A percentile compares a stretch with the other conserved stretches of the same genome.
Conservation (phyloP, 2,888 invertebrate genomes). For the Synergus umbraculus region DNA sequence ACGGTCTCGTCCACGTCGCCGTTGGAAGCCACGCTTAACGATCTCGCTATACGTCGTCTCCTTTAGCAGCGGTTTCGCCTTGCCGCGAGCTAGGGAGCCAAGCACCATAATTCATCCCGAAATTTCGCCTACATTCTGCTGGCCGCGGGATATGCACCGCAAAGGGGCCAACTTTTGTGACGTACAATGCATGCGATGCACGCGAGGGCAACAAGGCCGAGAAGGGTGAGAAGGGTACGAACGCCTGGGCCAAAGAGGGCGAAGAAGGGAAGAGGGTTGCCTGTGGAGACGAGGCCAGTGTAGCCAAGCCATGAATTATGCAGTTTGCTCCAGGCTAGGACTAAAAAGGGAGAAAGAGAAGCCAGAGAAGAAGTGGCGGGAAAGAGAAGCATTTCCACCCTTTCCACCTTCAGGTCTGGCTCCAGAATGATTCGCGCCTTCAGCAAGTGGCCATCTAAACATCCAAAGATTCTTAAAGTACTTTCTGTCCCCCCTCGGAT, state of each 20-base stretch:
- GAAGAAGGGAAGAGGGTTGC: slow-evolving; percentile 43
- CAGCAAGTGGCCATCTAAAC: slow-evolving; percentile 34
- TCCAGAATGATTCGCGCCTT: slow-evolving; percentile 37
- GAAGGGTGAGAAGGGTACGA: slow-evolving; percentile 48
- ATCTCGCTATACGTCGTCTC: slow-evolving; percentile 50
- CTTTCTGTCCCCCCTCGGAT: background rate
- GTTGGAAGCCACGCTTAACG: slow-evolving; percentile 55
- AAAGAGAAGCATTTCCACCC: slow-evolving; percentile 31
- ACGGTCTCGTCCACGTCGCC: slow-evolving; percentile 48
- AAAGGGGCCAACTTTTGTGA: slow-evolving; percentile 43
- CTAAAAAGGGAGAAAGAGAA: slow-evolving; percentile 53
- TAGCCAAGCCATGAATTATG: slow-evolving; percentile 75
- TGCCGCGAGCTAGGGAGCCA: slow-evolving; percentile 50
- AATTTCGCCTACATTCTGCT: slow-evolving; percentile 72
- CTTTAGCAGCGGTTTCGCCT: slow-evolving; percentile 49
- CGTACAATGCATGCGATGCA: slow-evolving; percentile 49
- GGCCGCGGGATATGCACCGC: slow-evolving; percentile 47
- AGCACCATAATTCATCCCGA: slow-evolving; percentile 70
- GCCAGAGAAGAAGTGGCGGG: slow-evolving; percentile 43
- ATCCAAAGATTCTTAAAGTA: slow-evolving; percentile 21
- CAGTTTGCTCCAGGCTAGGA: slow-evolving; percentile 73
- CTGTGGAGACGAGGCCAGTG: slow-evolving; percentile 55
- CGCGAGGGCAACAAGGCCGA: slow-evolving; percentile 59
- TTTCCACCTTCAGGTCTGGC: background rate
- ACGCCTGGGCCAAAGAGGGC: slow-evolving; percentile 48